A percentile compares a stretch with the other conserved stretches of the same genome.
phyloP scores from a whole-genome alignment of 2,113 vertebrate species.

The Entosphenus tridentatus region DNA sequence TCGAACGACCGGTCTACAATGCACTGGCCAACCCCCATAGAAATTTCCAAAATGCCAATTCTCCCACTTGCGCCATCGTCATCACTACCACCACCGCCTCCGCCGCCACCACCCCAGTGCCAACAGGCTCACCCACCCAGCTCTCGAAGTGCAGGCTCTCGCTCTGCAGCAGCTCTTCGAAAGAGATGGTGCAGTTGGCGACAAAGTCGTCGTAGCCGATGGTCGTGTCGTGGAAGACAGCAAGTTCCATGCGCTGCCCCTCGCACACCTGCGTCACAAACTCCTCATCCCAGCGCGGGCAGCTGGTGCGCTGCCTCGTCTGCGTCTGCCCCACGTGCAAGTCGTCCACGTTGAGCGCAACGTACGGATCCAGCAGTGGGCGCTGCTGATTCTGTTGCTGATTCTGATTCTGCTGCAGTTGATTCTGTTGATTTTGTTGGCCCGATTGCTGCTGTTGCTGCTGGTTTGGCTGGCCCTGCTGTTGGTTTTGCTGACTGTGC shows the following conservation, averaged over 20 bases:
- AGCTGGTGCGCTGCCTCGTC: slow-evolving; percentile 78
- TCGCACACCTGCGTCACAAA: slow-evolving; percentile 50
- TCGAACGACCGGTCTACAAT: too few relatives aligned
- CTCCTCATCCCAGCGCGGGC: slow-evolving; percentile 83
- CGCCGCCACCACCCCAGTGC: background rate
- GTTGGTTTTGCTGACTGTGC: too few relatives aligned
- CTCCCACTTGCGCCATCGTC: background rate
- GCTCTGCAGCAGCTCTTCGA: slow-evolving; percentile 50
- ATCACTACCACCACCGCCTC: background rate
- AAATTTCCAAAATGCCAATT: background rate
- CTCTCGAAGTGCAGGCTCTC: slow-evolving; percentile 46
- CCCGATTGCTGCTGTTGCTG: too few relatives aligned
- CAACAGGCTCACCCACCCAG: slow-evolving; percentile 48
- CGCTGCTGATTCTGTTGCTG: too few relatives aligned
- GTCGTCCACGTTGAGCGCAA: slow-evolving; percentile 80
- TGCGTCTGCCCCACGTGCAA: slow-evolving; percentile 62
- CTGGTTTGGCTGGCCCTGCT: background rate
- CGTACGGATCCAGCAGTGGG: slow-evolving; percentile 31
- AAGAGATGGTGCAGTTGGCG: slow-evolving; percentile 65
- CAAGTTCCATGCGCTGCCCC: slow-evolving; percentile 52
- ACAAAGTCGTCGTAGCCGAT: slow-evolving; percentile 95
- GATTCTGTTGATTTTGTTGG: too few relatives aligned
- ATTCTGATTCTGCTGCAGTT: too few relatives aligned
- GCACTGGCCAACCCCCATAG: too few relatives aligned
- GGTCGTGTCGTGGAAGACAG: slow-evolving; percentile 81